phyloP scores from a whole-genome alignment of 2,888 invertebrate genomes.

The Subacronicta megacephala region DNA sequence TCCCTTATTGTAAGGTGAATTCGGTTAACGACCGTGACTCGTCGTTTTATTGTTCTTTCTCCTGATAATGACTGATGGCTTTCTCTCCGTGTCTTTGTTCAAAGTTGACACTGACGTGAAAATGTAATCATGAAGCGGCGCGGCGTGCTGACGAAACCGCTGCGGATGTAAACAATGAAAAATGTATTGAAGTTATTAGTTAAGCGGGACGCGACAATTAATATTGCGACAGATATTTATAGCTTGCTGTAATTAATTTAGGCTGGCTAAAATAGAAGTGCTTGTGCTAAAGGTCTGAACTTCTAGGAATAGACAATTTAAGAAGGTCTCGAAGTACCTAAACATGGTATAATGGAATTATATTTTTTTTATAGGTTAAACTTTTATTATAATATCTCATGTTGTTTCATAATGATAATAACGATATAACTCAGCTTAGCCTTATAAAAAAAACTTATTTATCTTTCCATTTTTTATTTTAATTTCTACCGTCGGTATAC shows the following conservation, averaged over 20 bases:
- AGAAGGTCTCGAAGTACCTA: too few species aligned
- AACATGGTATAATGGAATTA: too few species aligned
- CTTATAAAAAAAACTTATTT: conserved; percentile 8
- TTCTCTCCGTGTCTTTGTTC: conserved; percentile 85
- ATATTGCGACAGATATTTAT: conserved; percentile 57
- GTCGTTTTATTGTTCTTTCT: conserved; percentile 84
- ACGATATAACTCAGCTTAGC: conserved; percentile 13
- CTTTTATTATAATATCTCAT: background rate
- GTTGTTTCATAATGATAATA: conserved; percentile 12
- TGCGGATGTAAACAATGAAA: conserved; percentile 73
- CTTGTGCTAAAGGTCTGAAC: conserved; percentile 23
- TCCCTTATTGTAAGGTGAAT: conserved; percentile 76
- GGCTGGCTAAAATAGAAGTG: conserved; percentile 15
- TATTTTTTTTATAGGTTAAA: conserved; percentile 3
- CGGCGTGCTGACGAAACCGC: conserved; percentile 47
- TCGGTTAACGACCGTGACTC: conserved; percentile 85
- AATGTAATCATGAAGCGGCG: conserved; percentile 82
- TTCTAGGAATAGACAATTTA: too few species aligned
- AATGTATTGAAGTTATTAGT: conserved; percentile 72
- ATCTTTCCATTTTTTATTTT: conserved; percentile 18
- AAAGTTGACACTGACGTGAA: conserved; percentile 82
- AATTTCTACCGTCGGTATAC: conserved; percentile 11
- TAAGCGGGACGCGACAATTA: conserved; percentile 66
- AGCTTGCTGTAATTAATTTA: conserved; percentile 40
- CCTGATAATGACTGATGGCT: conserved; percentile 87